These are phyloP conservation scores for Periparus ater DNA, from an alignment of 2,797 vertebrate genomes.

Conservation along the genomic window DNA sequence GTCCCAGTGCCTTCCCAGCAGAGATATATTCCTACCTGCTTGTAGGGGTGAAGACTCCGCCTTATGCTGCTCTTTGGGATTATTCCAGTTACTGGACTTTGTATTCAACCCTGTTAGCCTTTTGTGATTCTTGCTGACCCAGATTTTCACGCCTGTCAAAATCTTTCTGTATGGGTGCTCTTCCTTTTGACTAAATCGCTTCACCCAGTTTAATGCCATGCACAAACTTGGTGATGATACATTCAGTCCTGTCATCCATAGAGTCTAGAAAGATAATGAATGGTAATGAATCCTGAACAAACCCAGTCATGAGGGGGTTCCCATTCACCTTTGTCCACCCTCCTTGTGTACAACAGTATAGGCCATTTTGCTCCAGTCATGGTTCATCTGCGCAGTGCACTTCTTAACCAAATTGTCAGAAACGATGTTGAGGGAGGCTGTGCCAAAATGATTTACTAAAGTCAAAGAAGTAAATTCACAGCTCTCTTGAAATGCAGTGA, in stretches of 20 bases:
- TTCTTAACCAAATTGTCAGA: not conserved
- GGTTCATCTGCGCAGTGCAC: not conserved
- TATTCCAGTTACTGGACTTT: not conserved
- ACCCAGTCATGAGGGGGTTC: not conserved
- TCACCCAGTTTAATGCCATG: not conserved
- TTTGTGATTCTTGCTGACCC: not conserved
- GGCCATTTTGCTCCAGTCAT: not conserved
- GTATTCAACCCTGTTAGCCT: not conserved
- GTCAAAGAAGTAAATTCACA: not conserved
- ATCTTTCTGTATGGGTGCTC: not conserved
- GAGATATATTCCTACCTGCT: not conserved
- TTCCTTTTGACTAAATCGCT: not conserved
- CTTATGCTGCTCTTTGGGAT: not conserved
- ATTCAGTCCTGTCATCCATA: not conserved
- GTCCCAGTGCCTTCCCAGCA: not conserved
- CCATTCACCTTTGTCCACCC: not conserved
- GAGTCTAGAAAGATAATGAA: not conserved
- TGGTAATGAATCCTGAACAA: not conserved
- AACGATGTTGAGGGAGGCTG: not conserved
- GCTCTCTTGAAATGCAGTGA: not conserved
- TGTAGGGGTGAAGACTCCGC: not conserved
- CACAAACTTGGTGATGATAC: not conserved
- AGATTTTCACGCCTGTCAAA: not conserved
- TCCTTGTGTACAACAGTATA: not conserved
- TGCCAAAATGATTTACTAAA: not conserved